phyloP scores from a whole-genome alignment of 2,797 vertebrate species.

The Typhlichthys subterraneus region DNA sequence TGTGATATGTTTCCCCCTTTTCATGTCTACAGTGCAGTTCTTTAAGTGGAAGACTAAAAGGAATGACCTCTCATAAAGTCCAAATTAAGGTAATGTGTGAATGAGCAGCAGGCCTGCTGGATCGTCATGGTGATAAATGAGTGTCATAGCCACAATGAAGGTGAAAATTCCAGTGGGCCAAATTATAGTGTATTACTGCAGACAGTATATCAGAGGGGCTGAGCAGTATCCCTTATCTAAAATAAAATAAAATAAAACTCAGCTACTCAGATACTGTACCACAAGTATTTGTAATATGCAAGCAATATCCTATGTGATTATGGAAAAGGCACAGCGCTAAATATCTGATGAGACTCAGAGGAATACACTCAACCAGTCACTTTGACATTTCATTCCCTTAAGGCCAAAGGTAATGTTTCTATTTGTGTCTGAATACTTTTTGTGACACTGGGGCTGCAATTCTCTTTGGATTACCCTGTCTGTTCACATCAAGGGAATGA shows the following conservation, averaged over 20 bases:
- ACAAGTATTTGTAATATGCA: conserved; percentile 43
- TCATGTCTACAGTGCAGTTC: conserved; percentile 56
- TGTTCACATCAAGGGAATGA: conserved; percentile 47
- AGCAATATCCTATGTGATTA: conserved; percentile 27
- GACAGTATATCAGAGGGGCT: conserved; percentile 39
- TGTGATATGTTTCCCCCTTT: conserved; percentile 73
- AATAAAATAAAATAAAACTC: conserved; percentile 25
- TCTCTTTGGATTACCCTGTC: conserved; percentile 58
- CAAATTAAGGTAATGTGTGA: conserved; percentile 76
- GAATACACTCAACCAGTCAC: conserved; percentile 44
- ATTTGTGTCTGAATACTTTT: conserved; percentile 53
- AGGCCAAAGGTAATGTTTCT: conserved; percentile 60
- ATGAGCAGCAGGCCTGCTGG: conserved; percentile 56
- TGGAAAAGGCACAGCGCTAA: conserved; percentile 33
- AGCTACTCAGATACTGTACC: conserved; percentile 6
- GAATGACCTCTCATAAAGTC: conserved; percentile 74
- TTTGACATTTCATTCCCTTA: conserved; percentile 61
- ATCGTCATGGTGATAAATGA: conserved; percentile 69
- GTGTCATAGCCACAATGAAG: conserved; percentile 52
- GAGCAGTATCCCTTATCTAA: conserved; percentile 15
- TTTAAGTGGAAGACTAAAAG: conserved; percentile 63
- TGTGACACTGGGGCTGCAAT: conserved; percentile 57
- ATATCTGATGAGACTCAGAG: conserved; percentile 49
- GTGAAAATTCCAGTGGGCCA: conserved; percentile 60
- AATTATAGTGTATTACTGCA: conserved; percentile 34